Evolutionary conservation across 1,140 invertebrate species (phyloP), one percentile per base, ranked within the genome.

Genomic region (Metopolophium dirhodum): DNA sequence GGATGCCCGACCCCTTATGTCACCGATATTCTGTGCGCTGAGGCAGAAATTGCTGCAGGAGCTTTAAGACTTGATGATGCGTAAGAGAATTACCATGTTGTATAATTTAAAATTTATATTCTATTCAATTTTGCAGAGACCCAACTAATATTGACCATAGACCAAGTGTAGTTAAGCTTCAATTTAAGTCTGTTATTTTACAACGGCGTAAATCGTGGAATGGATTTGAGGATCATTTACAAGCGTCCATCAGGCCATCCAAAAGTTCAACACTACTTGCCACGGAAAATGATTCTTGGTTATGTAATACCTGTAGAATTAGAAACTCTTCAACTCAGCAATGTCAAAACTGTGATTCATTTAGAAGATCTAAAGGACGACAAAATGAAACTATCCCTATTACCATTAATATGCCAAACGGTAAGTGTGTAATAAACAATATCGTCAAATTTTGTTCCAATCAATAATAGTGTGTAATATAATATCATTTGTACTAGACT

Each of bases 41-140:
- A 87, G 41, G 85, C 68, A 45, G 90, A 77, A 61, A 82, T 83
- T 35, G 68, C 93, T 45, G 47, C 89, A 1, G 54, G 94, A n/a
- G 49, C 90, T 8, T 89, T 86, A 90, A 94, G 41, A 45, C 54
- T 85, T 30, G 68, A 68, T 41, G 82, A 94, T 87, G 88, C 61
- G 89, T 92, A 88, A 93, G 51, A 57, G 11, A 89, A 68, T 22
- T 41, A 7, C 4, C 22, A 26, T 41, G 35, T n/a, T 37, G 26
- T 47, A 54, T 90, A 0, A n/a, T 23, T 49, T 51, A 22, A 45
- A 94, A 94, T 77, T 94, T 95, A 93, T 94, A 94, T 88, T 95
- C 94, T 8, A 95, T 95, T 85, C 22, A 26, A 35, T 14, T 41
- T 85, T 11, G 30, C 49, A 93, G 91, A 57, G 91, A 88, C 94